Evolutionary conservation across 2,113 vertebrate species (phyloP).

Genomic region (Callipepla squamata): DNA sequence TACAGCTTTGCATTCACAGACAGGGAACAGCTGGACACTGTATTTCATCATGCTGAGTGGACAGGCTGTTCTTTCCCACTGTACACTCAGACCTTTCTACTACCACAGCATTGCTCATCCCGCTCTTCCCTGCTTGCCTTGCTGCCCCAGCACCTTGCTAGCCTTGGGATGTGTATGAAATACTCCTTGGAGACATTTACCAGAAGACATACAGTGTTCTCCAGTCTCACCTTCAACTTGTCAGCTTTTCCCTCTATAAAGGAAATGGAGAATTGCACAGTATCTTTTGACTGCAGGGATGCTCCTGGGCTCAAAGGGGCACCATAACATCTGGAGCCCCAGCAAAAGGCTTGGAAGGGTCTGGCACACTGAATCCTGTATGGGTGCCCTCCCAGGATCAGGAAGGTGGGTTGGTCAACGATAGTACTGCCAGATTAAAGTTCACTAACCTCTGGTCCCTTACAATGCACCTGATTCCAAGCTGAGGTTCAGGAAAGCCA

Average conservation of each 20-base stretch:
- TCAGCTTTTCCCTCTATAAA: neutral
- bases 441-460: neutral
- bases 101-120: neutral
- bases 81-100: neutral
- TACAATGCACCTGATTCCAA: neutral
- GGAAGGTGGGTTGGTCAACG: neutral
- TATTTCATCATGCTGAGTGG: neutral
- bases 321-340: accelerated
- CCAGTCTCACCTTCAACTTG: neutral
- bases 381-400: neutral
- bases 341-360: neutral
- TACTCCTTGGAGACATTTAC: neutral
- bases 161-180: neutral
- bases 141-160: neutral
- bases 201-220: neutral
- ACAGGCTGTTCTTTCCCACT: accelerated
- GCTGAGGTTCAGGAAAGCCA: neutral
- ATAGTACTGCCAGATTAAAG: accelerated
- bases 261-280: neutral
- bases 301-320: neutral
- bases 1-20: neutral
- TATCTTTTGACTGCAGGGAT: neutral
- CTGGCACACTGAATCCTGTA: accelerated
- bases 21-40: neutral
- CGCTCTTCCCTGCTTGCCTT: neutral